Percentiles rank a stretch among this genome's conserved stretches.
Conservation (phyloP, 2,888 invertebrate genomes). For the Busseola fusca region DNA sequence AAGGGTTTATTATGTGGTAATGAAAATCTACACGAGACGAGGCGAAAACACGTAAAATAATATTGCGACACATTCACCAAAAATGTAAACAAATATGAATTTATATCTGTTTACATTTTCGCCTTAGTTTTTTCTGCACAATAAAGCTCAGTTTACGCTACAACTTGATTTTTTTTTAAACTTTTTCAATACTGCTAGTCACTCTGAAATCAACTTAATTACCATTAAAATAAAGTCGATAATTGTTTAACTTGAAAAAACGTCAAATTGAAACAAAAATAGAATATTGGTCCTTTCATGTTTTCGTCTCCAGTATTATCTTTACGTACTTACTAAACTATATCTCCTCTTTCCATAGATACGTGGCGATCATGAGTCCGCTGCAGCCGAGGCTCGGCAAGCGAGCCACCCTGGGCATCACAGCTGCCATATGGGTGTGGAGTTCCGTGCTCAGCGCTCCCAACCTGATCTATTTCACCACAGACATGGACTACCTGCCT, state of each 20-base stretch:
- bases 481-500: conserved; percentile 88
- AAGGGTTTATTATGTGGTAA: neutral
- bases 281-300: neutral
- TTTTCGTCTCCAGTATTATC: neutral
- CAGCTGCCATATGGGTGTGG: conserved; percentile 95
- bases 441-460: conserved; percentile 95
- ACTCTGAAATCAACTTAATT: too few species aligned
- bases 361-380: conserved; percentile 98
- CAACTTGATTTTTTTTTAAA: too few species aligned
- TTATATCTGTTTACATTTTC: too few species aligned
- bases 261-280: too few species aligned
- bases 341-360: conserved; percentile 89
- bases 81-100: too few species aligned
- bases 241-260: too few species aligned
- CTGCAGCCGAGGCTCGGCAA: conserved; percentile 96
- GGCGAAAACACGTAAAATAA: neutral
- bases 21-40: neutral
- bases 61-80: too few species aligned
- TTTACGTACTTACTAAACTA: neutral
- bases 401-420: conserved; percentile 94
- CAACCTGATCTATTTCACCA: conserved; percentile 95
- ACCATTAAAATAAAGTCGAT: too few species aligned
- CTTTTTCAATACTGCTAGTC: too few species aligned
- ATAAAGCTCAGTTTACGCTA: too few species aligned
- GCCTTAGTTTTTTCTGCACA: too few species aligned